These are phyloP conservation scores for Syngnathoides biaculeatus DNA, from an alignment of 2,113 vertebrate species.

Conservation along the genomic window DNA sequence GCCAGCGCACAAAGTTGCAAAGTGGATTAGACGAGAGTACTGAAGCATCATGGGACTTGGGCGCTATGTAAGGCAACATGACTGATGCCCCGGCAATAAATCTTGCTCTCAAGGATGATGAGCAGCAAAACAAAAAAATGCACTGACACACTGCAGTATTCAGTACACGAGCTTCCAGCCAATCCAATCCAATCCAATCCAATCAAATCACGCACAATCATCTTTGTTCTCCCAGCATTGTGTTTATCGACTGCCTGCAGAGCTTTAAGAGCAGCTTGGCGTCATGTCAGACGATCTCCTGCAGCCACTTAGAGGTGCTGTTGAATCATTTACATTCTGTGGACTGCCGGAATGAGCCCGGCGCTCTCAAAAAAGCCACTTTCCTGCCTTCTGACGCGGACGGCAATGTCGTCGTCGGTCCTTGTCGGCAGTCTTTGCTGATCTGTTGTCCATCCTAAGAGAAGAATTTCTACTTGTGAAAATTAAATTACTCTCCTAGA, in stretches of 20 bases:
- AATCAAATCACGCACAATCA: slow-evolving; percentile 19
- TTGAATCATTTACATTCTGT: slow-evolving; percentile 62
- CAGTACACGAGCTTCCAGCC: slow-evolving; percentile 18
- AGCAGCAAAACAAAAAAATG: slow-evolving; percentile 33
- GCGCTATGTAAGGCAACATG: slow-evolving; percentile 34
- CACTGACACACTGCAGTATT: slow-evolving; percentile 25
- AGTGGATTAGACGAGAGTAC: slow-evolving; percentile 8
- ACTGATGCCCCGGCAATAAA: slow-evolving; percentile 27
- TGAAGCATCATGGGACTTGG: slow-evolving; percentile 26
- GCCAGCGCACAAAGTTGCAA: slow-evolving; percentile 15
- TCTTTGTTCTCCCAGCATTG: slow-evolving; percentile 7
- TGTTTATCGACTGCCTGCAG: slow-evolving; percentile 19
- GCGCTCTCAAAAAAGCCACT: background rate
- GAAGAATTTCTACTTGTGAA: background rate
- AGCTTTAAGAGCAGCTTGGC: slow-evolving; percentile 7
- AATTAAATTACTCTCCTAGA: background rate
- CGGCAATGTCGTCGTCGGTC: slow-evolving; percentile 31
- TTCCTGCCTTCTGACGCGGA: background rate
- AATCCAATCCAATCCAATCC: slow-evolving; percentile 37
- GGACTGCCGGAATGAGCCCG: slow-evolving; percentile 16
- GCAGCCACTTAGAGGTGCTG: slow-evolving; percentile 66
- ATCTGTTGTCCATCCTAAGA: background rate
- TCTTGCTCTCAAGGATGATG: slow-evolving; percentile 31
- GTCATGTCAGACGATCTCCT: slow-evolving; percentile 34
- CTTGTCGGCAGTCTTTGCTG: slow-evolving; percentile 14